Evolutionary conservation across 2,797 vertebrate genomes (phyloP).

Genomic region (Schizopygopsis pylzovi): DNA sequence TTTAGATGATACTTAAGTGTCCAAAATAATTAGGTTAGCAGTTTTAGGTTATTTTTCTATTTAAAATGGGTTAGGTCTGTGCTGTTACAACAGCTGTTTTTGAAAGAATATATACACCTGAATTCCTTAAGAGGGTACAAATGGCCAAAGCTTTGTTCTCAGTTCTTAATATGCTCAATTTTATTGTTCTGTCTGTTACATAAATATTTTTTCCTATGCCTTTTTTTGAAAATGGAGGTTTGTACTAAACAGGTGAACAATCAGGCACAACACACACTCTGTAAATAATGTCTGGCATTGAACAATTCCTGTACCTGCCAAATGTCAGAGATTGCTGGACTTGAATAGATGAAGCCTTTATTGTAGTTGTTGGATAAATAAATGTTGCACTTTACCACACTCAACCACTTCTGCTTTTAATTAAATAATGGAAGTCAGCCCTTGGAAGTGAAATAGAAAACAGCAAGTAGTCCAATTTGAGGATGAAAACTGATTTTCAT

Average conservation of each 20-base stretch:
- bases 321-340: constrained; percentile 14
- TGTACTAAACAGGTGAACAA: constrained; percentile 4
- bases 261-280: background rate
- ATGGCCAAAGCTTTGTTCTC: constrained; percentile 11
- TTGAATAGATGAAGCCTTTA: constrained; percentile 6
- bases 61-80: background rate
- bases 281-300: background rate
- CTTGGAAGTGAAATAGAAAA: constrained; percentile 27
- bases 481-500: background rate
- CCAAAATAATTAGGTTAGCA: background rate
- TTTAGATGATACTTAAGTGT: background rate
- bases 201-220: background rate
- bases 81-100: background rate
- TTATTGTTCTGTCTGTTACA: constrained; percentile 22
- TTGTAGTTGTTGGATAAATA: background rate
- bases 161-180: background rate
- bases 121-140: background rate
- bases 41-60: background rate
- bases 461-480: background rate
- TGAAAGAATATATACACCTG: background rate
- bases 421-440: background rate
- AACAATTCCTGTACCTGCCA: background rate
- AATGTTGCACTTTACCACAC: constrained; percentile 21
- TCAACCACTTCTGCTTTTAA: constrained; percentile 13
- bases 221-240: background rate